Conservation (phyloP, 1,140 invertebrate genomes). For the Panulirus ornatus region DNA sequence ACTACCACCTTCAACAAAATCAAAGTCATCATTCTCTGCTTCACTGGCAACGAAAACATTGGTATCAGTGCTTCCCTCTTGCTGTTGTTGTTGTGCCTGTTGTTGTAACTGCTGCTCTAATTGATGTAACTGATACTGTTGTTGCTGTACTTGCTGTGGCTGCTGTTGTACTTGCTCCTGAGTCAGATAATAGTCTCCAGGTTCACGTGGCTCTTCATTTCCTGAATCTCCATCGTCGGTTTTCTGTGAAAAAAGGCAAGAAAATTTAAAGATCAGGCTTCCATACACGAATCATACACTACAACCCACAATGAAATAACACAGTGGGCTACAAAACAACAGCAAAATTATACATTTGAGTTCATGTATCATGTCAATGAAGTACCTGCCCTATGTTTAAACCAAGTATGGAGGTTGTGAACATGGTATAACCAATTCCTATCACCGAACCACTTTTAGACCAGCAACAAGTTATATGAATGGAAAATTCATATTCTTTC, state of each 20-base stretch:
- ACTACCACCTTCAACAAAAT: slow-evolving; percentile 32
- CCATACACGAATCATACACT: too few species aligned
- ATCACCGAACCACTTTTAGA: too few species aligned
- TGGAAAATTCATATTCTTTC: too few species aligned
- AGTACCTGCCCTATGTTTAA: too few species aligned
- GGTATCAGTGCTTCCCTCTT: neutral
- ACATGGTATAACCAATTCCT: too few species aligned
- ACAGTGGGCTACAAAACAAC: too few species aligned
- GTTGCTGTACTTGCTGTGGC: neutral
- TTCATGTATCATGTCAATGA: too few species aligned
- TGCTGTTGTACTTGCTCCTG: slow-evolving; percentile 44
- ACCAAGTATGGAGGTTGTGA: too few species aligned
- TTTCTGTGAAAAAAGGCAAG: slow-evolving; percentile 82
- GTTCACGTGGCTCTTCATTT: slow-evolving; percentile 91
- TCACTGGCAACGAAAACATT: neutral
- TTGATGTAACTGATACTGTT: slow-evolving; percentile 21
- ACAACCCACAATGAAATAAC: too few species aligned
- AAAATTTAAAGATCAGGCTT: too few species aligned
- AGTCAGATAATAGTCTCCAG: slow-evolving; percentile 52
- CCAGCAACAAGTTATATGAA: too few species aligned
- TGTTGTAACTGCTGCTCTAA: slow-evolving; percentile 44
- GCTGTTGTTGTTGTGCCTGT: slow-evolving; percentile 13
- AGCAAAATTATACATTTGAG: too few species aligned
- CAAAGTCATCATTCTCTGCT: slow-evolving; percentile 37
- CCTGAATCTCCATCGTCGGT: slow-evolving; percentile 95